These are phyloP conservation scores for Zootoca vivipara DNA, from an alignment of 2,113 vertebrate species.

Conservation along the genomic window DNA sequence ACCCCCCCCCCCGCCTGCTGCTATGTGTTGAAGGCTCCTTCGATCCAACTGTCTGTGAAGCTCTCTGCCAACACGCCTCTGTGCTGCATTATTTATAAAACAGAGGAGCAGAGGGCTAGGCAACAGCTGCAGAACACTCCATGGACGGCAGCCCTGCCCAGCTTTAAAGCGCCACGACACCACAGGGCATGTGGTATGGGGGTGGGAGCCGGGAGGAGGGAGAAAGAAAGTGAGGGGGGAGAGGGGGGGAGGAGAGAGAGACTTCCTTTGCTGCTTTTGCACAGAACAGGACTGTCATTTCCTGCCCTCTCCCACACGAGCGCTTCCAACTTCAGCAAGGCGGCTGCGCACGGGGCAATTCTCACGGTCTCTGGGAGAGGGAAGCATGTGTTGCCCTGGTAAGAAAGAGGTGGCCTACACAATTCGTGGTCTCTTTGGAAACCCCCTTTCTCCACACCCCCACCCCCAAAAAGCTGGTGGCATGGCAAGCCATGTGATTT, in stretches of 20 bases:
- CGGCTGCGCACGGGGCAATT: not conserved
- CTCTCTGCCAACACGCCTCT: slow-evolving; percentile 50
- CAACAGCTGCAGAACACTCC: slow-evolving; percentile 67
- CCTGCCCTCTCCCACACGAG: not conserved
- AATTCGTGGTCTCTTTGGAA: not conserved
- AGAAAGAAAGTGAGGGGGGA: not conserved
- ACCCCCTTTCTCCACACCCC: too few species aligned
- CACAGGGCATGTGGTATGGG: slow-evolving; percentile 47
- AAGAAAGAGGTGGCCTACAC: not conserved
- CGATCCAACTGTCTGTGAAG: slow-evolving; percentile 45
- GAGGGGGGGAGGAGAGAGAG: not conserved
- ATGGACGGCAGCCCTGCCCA: slow-evolving; percentile 45
- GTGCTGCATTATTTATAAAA: slow-evolving; percentile 77
- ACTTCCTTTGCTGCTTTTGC: not conserved
- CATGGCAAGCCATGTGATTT: not conserved
- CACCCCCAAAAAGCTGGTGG: not conserved
- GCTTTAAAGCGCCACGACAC: slow-evolving; percentile 51
- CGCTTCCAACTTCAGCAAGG: not conserved
- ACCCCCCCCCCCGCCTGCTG: slow-evolving; percentile 5
- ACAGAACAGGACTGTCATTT: not conserved
- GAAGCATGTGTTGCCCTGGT: too few species aligned
- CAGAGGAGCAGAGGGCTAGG: slow-evolving; percentile 48
- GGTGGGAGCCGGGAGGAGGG: not conserved
- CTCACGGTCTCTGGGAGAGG: not conserved
- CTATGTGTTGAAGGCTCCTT: slow-evolving; percentile 30